These are phyloP conservation scores for Telmatherina bonti DNA, from an alignment of 2,797 vertebrate species.

Conservation along the genomic window DNA sequence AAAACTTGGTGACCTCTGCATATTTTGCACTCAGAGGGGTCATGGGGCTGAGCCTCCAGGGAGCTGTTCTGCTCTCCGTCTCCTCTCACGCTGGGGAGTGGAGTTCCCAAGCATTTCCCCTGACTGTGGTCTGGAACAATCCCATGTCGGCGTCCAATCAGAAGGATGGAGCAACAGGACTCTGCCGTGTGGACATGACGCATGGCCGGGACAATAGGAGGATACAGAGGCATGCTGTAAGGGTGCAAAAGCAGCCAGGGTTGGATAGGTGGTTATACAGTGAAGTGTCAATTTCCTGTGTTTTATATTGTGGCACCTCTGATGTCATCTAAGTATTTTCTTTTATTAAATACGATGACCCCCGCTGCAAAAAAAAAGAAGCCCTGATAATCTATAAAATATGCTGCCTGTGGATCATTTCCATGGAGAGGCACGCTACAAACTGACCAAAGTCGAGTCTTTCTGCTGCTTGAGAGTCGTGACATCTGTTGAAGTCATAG, in stretches of 20 bases:
- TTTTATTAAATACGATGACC: slow-evolving; percentile 41
- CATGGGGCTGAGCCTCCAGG: slow-evolving; percentile 87
- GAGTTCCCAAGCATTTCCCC: slow-evolving; percentile 94
- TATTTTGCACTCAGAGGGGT: slow-evolving; percentile 93
- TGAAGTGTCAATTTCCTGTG: slow-evolving; percentile 60
- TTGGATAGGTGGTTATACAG: slow-evolving; percentile 42
- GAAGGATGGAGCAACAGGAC: slow-evolving; percentile 75
- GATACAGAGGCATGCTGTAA: slow-evolving; percentile 92
- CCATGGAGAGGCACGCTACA: slow-evolving; percentile 54
- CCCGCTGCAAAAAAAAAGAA: slow-evolving; percentile 6
- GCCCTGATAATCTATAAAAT: slow-evolving; percentile 47
- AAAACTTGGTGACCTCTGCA: slow-evolving; percentile 93
- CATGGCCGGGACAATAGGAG: slow-evolving; percentile 97
- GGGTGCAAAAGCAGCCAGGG: slow-evolving; percentile 83
- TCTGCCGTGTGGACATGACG: slow-evolving; percentile 89
- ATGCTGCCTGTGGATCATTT: slow-evolving; percentile 52
- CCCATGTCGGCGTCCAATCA: slow-evolving; percentile 89
- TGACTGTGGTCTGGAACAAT: slow-evolving; percentile 91
- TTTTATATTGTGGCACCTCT: slow-evolving; percentile 63
- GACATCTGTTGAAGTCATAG: slow-evolving; percentile 80
- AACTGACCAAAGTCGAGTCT: slow-evolving; percentile 43
- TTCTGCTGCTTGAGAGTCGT: slow-evolving; percentile 40
- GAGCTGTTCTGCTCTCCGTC: slow-evolving; percentile 92
- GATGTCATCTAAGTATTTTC: slow-evolving; percentile 35
- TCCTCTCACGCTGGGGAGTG: slow-evolving; percentile 95